Conservation (phyloP, 2,797 vertebrate species). For the Petrocephalus sullivani region DNA sequence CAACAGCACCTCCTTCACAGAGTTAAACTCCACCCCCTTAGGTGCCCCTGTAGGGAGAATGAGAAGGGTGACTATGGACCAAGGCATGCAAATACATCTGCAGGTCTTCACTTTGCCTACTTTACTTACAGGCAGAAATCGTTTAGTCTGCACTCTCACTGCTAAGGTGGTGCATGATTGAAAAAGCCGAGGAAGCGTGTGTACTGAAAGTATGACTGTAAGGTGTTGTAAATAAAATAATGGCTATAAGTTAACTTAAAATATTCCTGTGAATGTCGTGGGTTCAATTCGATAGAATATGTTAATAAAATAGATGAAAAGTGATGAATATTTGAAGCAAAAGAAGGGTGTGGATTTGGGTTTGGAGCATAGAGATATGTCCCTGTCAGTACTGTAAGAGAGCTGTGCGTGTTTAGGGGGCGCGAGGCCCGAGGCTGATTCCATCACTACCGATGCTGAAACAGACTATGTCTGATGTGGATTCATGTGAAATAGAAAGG, state of each 20-base stretch:
- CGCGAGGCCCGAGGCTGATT: background rate
- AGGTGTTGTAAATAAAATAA: background rate
- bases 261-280: background rate
- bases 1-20: slow-evolving; percentile 79
- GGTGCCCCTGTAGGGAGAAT: slow-evolving; percentile 66
- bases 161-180: background rate
- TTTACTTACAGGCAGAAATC: background rate
- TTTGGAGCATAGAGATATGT: too few species aligned
- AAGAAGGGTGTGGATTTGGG: background rate
- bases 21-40: slow-evolving; percentile 68
- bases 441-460: background rate
- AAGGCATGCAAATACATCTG: background rate
- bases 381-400: background rate
- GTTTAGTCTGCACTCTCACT: background rate
- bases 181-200: background rate
- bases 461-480: background rate
- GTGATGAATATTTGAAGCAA: background rate
- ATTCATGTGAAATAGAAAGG: background rate
- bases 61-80: background rate
- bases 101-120: background rate
- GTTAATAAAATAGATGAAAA: background rate
- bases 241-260: background rate
- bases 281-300: background rate
- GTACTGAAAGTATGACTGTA: background rate
- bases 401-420: background rate